A percentile compares a stretch with the other conserved stretches of the same genome.
These are phyloP conservation scores for Ormyrus nitidulus DNA, from an alignment of 2,888 invertebrate species.

Conservation along the genomic window DNA sequence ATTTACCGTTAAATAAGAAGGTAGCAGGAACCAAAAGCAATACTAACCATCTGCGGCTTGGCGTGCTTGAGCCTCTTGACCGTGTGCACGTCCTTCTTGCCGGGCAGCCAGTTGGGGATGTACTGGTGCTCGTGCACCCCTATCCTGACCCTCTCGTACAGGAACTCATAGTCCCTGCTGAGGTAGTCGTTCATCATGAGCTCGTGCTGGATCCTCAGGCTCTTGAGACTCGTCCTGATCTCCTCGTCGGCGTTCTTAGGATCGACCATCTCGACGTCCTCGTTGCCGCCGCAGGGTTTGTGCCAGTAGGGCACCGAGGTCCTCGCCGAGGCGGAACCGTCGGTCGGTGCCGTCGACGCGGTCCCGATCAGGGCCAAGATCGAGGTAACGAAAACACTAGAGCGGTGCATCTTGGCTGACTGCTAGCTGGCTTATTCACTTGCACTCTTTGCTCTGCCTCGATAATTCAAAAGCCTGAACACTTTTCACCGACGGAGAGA, in stretches of 20 bases:
- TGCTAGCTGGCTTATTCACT: background rate
- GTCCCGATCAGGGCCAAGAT: no score
- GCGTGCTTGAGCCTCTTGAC: constrained; percentile 59
- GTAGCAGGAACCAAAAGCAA: background rate
- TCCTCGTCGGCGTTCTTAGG: constrained; percentile 61
- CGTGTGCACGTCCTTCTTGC: constrained; percentile 66
- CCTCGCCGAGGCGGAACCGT: constrained; percentile 55
- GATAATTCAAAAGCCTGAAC: no score
- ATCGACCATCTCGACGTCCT: constrained; percentile 57
- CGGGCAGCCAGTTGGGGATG: constrained; percentile 74
- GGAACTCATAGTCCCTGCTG: constrained; percentile 70
- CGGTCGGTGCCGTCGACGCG: background rate
- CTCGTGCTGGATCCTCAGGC: constrained; percentile 67
- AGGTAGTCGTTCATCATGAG: constrained; percentile 69
- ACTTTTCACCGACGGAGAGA: no score
- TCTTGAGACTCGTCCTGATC: constrained; percentile 61
- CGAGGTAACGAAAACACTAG: background rate
- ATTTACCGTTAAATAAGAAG: no score
- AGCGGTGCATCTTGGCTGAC: constrained; percentile 8
- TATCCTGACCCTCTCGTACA: constrained; percentile 70
- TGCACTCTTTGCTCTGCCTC: background rate
- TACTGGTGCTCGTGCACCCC: constrained; percentile 72
- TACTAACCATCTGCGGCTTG: constrained; percentile 49
- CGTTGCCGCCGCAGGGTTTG: constrained; percentile 68
- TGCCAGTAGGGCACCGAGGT: constrained; percentile 67